Base-by-base conservation (phyloP, 2,797 vertebrate genomes). In the Acanthurus tractus region DNA sequence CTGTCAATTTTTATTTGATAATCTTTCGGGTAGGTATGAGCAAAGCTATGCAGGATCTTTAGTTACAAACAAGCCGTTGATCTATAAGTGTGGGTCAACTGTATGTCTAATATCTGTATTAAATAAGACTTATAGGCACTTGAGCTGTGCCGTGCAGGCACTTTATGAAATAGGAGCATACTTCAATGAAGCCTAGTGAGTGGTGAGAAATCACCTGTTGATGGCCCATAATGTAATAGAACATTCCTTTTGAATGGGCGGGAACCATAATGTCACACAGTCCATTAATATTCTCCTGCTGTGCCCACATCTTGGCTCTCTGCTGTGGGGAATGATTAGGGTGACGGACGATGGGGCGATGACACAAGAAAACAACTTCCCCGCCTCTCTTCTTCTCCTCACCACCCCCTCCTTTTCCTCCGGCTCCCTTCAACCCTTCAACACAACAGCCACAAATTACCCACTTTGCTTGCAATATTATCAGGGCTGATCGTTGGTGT, bases 391-490 rank as follows among this genome's bases (percentile, higher is more conserved):
- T 88, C 89, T 89, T 84, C 93, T 85, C 65, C 45, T 20, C 20
- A 1, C 55, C 22, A 15, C 44, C 70, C 52, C 57, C 92, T 48
- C 56, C 62, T 25, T 74, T 87, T 81, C 57, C 84, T 85, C 86
- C 48, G 48, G 94, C 87, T 86, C 83, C 84, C 87, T 70, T 88
- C 86, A 81, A 88, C 85, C 87, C 89, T 90, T 93, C 87, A 89
- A 89, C 95, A 96, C 95, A 95, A 96, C 96, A 96, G 94, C 95
- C 93, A 96, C 94, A 96, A 97, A 98, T 98, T 96, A 97, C 95
- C 97, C 95, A 96, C 96, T 97, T 96, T 96, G 94, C 96, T 96
- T 93, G 95, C 95, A 96, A 96, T 97, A 97, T 97, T 96, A 97
- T 97, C 96, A 96, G 95, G 96, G 96, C 95, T 95, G 95, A 96